Base-by-base conservation (phyloP, 2,113 vertebrate species). In the Synchiropus splendidus region DNA sequence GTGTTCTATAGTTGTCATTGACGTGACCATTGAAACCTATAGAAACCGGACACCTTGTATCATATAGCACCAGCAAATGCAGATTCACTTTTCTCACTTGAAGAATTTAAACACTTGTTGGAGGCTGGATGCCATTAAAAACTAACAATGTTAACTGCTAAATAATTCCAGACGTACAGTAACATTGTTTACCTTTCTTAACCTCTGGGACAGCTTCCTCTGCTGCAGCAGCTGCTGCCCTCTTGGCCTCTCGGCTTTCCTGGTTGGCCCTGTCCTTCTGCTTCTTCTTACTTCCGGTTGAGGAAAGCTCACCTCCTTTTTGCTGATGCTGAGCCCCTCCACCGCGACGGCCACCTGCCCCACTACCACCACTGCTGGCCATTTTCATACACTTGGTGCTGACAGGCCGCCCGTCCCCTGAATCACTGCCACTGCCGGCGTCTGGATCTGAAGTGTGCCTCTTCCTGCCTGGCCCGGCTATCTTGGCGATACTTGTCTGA, bases 391-490 rank as follows among this genome's bases (percentile, higher is more conserved):
- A 89, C 89, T 98, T 98, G 78, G 87, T 87, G 33, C 88, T 89
- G 62, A 94, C 83, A 60, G 89, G 90, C 75, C 81, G 89, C 81
- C 89, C 89, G 27, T 90, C 88, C 2, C 89, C 83, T 34, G 89
- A 86, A 77, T 94, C 90, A 14, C 91, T 90, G 47, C 75, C 71
- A 31, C 78, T 76, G 82, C 91, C 87, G 78, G 91, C 82, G 86
- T 94, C 92, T 89, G 92, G 90, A 86, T 97, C 92, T 90, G 94
- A 93, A 88, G 85, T 92, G 82, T 87, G 90, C 74, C 92, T 90
- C 84, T 97, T 98, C 83, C 92, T 97, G 86, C 92, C 88, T 71
- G 95, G 89, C 84, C 92, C 94, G 75, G 95, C 95, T 97, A 98
- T 98, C 86, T 98, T 98, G 95, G 94, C 94, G 90, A 89, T 91